These are phyloP conservation scores for Bombylius major DNA, from an alignment of 2,888 invertebrate genomes.

Conservation along the genomic window DNA sequence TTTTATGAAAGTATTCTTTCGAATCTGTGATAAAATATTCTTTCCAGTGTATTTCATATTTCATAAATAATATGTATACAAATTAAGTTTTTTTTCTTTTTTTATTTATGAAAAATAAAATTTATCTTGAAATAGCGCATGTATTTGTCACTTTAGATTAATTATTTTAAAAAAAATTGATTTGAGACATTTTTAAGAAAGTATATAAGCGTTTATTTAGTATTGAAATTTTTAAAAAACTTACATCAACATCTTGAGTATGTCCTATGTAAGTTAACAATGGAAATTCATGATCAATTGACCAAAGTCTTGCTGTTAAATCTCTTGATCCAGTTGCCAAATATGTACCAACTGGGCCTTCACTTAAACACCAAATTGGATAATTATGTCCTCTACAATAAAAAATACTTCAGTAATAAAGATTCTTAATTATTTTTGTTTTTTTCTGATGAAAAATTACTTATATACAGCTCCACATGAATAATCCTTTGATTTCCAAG, in stretches of 20 bases:
- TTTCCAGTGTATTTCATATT: too few species aligned
- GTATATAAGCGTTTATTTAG: too few species aligned
- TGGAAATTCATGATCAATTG: conserved; percentile 61
- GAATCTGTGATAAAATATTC: too few species aligned
- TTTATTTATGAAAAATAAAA: too few species aligned
- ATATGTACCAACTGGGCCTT: conserved; percentile 59
- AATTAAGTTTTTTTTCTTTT: too few species aligned
- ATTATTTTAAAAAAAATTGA: too few species aligned
- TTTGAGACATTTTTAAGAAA: too few species aligned
- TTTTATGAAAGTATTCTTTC: too few species aligned
- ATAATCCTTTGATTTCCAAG: conserved; percentile 56
- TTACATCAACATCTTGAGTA: conserved; percentile 74
- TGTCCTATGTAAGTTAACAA: conserved; percentile 80
- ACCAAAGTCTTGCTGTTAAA: conserved; percentile 77
- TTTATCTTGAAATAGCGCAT: too few species aligned
- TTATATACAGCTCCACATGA: conserved; percentile 56
- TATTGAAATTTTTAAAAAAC: conserved; percentile 23
- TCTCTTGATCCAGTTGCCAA: conserved; percentile 82
- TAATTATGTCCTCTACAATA: conserved; percentile 63
- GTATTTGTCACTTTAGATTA: too few species aligned
- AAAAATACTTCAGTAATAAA: neutral
- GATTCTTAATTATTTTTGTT: neutral
- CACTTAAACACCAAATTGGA: conserved; percentile 79
- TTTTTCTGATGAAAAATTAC: conserved; percentile 27
- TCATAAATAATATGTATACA: too few species aligned